Conservation (phyloP, 1,140 invertebrate species). For the honey bee (Apis mellifera) region DNA sequence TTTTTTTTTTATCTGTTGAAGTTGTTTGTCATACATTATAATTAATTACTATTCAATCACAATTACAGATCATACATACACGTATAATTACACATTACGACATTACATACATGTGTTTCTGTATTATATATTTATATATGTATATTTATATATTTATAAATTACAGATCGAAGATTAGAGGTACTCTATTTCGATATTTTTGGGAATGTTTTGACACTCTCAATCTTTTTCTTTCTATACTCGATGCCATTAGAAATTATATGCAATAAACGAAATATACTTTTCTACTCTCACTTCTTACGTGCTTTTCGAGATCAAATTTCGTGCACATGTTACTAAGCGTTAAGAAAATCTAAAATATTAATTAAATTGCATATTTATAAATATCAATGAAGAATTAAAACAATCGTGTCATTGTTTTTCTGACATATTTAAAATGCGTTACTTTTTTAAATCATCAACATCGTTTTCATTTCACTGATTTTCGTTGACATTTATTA, state of each 20-base stretch:
- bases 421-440: background rate
- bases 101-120: conserved; percentile 47
- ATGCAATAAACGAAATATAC: conserved; percentile 25
- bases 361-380: background rate
- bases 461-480: background rate
- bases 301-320: background rate
- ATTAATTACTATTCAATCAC: conserved; percentile 53
- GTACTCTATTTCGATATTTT: conserved; percentile 14
- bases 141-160: conserved; percentile 51
- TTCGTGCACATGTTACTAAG: conserved; percentile 8
- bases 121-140: conserved; percentile 30
- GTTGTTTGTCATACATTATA: conserved; percentile 42
- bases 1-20: background rate
- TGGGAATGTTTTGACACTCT: conserved; percentile 19
- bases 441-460: background rate
- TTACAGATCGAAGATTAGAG: conserved; percentile 42
- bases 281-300: background rate
- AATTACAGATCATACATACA: conserved; percentile 55
- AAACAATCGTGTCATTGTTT: background rate
- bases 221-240: background rate
- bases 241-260: conserved; percentile 29
- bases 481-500: conserved; percentile 16
- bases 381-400: background rate
- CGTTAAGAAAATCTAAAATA: background rate
- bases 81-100: conserved; percentile 56